Base-by-base conservation (phyloP, 1,140 invertebrate genomes). In the Dryas iulia region DNA sequence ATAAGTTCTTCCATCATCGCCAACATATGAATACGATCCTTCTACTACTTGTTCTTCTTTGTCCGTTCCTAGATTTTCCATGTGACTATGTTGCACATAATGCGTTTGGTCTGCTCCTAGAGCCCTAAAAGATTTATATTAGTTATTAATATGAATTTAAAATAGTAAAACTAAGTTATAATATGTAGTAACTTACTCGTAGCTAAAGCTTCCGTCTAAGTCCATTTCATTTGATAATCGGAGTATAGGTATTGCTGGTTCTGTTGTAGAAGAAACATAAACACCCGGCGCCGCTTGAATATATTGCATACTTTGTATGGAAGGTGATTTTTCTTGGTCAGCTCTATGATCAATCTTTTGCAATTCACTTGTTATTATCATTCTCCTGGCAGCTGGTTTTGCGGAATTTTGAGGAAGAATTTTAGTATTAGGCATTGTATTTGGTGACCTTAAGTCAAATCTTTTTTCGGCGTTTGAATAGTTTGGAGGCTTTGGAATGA, bases 21-120 rank as follows among this genome's bases (percentile, higher is more conserved):
- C 92, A 14, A 93, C 89, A 79, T 94, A 95, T 18, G 93, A 94
- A 83, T 94, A 95, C 11, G 93, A 93, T 56, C 94, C 94, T 77
- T 93, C 92, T n/a, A 94, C 93, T 10, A 93, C 87, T 79, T 93
- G 92, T 59, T 93, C 91, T 76, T 92, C 91, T 68, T 93, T 87
- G 21, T 93, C 92, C 65, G 85, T 88, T 30, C 93, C 93, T 28
- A 86, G 79, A 74, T 93, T 93, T 78, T 92, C 92, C 77, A 94
- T 89, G 72, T 91, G 91, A 70, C 93, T 93, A 60, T 92, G 87
- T 81, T 92, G 92, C 59, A 91, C 87, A 67, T 92, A 89, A 83
- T 92, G 91, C 18, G 90, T 93, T 71, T 92, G 91, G 75, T 93
- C 92, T 23, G 89, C 92, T 47, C 90, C 91, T 66, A 93, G 71